Conservation (phyloP, 2,888 invertebrate species). For the Agrochola lota region DNA sequence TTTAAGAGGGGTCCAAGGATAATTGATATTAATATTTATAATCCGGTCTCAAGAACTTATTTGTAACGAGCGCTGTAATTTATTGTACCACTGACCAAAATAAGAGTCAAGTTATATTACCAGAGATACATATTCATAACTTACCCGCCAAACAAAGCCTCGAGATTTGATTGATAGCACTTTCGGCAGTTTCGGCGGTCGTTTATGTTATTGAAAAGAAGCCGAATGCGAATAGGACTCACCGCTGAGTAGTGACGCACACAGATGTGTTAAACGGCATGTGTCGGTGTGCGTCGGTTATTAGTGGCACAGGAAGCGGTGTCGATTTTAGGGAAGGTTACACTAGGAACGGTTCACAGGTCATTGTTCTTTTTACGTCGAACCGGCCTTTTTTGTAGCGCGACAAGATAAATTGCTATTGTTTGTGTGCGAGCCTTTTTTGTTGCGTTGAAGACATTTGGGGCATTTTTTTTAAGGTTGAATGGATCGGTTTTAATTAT, state of each 20-base stretch:
- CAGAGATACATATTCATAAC: constrained; percentile 79
- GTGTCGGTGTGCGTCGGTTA: constrained; percentile 79
- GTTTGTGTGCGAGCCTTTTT: constrained; percentile 77
- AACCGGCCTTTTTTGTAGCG: constrained; percentile 79
- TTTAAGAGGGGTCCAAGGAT: constrained; percentile 54
- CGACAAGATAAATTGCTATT: constrained; percentile 83
- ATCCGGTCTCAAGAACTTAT: constrained; percentile 61
- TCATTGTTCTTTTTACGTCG: constrained; percentile 87
- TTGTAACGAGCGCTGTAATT: constrained; percentile 34
- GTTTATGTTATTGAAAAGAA: constrained; percentile 65
- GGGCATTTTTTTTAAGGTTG: constrained; percentile 65
- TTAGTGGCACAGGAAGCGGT: constrained; percentile 87
- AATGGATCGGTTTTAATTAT: constrained; percentile 28
- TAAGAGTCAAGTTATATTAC: constrained; percentile 71
- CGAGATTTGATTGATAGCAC: constrained; percentile 72
- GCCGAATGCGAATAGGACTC: constrained; percentile 58
- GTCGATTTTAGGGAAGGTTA: constrained; percentile 89
- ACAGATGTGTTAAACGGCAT: constrained; percentile 50
- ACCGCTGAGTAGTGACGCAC: constrained; percentile 58
- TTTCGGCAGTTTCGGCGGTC: constrained; percentile 68
- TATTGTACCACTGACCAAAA: constrained; percentile 67
- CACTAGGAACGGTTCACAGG: constrained; percentile 85
- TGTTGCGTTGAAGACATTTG: constrained; percentile 67
- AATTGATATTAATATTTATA: constrained; percentile 66
- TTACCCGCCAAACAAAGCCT: constrained; percentile 69